Evolutionary conservation across 1,140 invertebrate genomes (phyloP).

Genomic region (Dendroctonus ponderosae): DNA sequence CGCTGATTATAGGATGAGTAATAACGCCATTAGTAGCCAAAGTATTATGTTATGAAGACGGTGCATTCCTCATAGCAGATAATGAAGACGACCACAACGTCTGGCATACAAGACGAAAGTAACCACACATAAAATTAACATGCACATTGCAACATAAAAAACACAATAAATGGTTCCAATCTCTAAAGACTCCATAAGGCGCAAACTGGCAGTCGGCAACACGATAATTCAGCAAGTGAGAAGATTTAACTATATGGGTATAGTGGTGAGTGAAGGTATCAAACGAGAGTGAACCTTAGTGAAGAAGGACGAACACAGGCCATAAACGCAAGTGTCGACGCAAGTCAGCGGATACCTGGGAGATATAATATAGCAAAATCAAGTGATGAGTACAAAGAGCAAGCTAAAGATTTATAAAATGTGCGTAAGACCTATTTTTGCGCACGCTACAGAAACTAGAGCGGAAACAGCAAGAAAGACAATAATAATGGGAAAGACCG

Average conservation of each 20-base stretch:
- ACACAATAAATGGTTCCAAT: no score
- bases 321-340: no score
- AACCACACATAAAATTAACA: not conserved
- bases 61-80: not conserved
- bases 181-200: not conserved
- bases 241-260: not conserved
- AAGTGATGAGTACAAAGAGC: not conserved
- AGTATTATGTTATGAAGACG: constrained; percentile 1
- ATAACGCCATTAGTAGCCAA: not conserved
- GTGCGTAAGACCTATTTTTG: not conserved
- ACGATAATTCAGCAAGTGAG: not conserved
- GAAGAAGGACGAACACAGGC: no score
- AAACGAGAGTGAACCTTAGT: not conserved
- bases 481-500: not conserved
- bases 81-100: not conserved
- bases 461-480: no score
- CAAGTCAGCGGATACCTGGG: no score
- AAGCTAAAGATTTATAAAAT: not conserved
- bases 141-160: no score
- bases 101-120: not conserved
- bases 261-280: not conserved
- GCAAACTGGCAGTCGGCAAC: not conserved
- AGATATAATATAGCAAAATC: not conserved
- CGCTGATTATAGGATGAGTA: not conserved
- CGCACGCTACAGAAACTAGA: not conserved